Conservation (phyloP, 2,797 vertebrate species). For the Falco biarmicus region DNA sequence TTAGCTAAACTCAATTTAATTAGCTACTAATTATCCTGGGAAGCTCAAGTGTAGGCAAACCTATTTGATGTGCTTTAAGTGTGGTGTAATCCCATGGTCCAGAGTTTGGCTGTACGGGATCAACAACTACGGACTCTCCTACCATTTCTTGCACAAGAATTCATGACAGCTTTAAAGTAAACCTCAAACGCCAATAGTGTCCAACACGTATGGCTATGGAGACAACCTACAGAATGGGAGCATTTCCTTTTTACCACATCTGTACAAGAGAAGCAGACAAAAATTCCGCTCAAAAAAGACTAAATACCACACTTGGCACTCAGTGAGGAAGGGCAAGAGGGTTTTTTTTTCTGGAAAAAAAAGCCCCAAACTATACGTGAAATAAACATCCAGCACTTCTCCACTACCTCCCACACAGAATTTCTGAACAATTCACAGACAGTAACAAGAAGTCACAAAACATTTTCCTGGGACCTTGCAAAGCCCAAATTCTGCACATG, state of each 20-base stretch:
- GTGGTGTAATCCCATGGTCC: not conserved
- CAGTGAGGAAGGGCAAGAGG: not conserved
- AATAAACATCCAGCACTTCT: not conserved
- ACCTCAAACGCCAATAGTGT: not conserved
- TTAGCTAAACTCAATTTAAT: constrained; percentile 22
- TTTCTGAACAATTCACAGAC: not conserved
- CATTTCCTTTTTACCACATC: not conserved
- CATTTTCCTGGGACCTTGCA: not conserved
- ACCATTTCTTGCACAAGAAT: not conserved
- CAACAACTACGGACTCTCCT: not conserved
- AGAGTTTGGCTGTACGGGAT: not conserved
- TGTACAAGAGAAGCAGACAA: not conserved
- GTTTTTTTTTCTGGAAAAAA: not conserved
- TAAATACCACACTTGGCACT: not conserved
- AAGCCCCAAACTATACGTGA: not conserved
- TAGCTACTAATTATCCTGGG: constrained; percentile 12
- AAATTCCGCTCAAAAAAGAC: not conserved
- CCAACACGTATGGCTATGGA: not conserved
- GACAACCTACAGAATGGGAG: not conserved
- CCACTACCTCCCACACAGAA: not conserved
- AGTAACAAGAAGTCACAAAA: not conserved
- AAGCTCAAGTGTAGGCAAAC: not conserved
- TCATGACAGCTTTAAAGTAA: not conserved
- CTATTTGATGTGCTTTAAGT: not conserved
- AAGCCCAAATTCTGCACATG: not conserved